Base-by-base conservation (phyloP, 2,888 invertebrate species). In the Tetragnatha montana region DNA sequence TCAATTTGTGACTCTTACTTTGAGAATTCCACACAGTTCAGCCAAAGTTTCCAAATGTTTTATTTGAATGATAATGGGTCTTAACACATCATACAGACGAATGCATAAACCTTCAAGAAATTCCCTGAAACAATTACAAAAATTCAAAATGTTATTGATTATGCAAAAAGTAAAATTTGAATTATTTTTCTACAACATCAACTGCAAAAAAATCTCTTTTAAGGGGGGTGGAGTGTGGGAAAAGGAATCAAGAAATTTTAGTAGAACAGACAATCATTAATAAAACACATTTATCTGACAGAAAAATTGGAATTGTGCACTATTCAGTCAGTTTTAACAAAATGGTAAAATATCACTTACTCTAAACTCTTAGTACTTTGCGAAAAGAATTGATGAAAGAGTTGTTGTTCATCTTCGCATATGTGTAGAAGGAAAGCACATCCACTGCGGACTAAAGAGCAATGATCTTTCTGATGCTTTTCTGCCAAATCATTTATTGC, bases 31-130 rank as follows among this genome's bases (percentile, higher is more conserved):
- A 93, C 99, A 99, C 81, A 99, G 96, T 94, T 99, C 99, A 0
- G 99, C 97, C 47, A 99, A 94, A 0, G 99, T 99, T 94, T 99
- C 99, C 93, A 99, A 94, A 93, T 99, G 99, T 93, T 98, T 98
- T 91, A 99, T 97, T 93, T 98, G 97, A 91, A 99, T 98, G 87
- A 99, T 96, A 92, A 97, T 96, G 0, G 99, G 99, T 1, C 99
- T 95, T 91, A 99, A 94, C 7, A 96, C 96, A 93, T 99, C 99
- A 93, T 99, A 99, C 60, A 99, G 93, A 68, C 96, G 96, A 81
- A 96, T 96, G 93, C 98, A 98, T 0, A 99, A 94, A 0, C 96
- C 95, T 92, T 97, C 97, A 81, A 98, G 94, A 93, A 97, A 98
- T 69, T 93, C 92, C 92, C 94, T 94, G 91, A 75, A 90, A 91